Conservation (phyloP, 1,140 invertebrate genomes). For the Trachelipus rathkii region DNA sequence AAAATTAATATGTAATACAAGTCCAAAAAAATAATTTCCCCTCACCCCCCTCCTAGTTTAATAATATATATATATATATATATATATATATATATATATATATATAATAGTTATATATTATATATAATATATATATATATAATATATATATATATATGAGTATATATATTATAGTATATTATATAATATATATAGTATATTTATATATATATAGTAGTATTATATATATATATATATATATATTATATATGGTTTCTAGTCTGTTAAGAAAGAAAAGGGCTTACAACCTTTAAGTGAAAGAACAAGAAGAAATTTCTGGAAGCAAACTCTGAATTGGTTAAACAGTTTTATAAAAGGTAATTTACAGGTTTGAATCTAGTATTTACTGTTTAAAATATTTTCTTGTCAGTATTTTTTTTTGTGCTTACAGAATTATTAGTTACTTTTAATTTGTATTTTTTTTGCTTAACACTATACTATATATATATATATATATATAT, state of each 20-base stretch:
- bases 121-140: conserved; percentile 8
- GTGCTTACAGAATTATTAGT: too few relatives aligned
- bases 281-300: not conserved
- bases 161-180: conserved; percentile 1
- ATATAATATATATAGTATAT: conserved; percentile 8
- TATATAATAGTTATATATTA: too few relatives aligned
- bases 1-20: too few relatives aligned
- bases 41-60: too few relatives aligned
- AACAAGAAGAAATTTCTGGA: not conserved
- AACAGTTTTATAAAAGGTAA: not conserved
- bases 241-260: not conserved
- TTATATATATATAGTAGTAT: conserved; percentile 8
- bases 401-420: too few relatives aligned
- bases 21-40: too few relatives aligned
- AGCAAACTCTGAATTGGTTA: conserved; percentile 1
- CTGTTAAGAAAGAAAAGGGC: not conserved
- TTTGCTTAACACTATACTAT: too few relatives aligned
- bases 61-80: too few relatives aligned
- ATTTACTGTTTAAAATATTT: too few relatives aligned
- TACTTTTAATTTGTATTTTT: too few relatives aligned
- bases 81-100: too few relatives aligned
- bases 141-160: not conserved
- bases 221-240: conserved; percentile 8
- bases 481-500: too few relatives aligned
- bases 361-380: not conserved